Base-by-base conservation (phyloP, 2,888 invertebrate genomes). In the Encarsia formosa region DNA sequence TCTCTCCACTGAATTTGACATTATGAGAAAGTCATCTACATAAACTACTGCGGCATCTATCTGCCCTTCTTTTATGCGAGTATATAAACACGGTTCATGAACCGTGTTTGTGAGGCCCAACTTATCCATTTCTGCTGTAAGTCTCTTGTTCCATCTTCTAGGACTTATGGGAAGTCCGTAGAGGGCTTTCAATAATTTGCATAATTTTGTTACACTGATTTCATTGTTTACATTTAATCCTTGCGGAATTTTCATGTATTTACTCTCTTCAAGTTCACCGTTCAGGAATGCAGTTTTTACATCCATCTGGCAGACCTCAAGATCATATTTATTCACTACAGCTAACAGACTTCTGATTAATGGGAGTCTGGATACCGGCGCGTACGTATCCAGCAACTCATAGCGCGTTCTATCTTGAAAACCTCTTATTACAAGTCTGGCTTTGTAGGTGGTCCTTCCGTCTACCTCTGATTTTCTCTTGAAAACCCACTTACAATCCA, bases 221-320 rank as follows among this genome's bases (percentile, higher is more conserved):
- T 50, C 29, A 9, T 52, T 32, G 13, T 13, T 22, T 2, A 45
- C 19, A 1, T 57, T 48, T 15, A 52, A 1, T 3, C 58, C 60
- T 8, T 59, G 55, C 18, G 62, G 61, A 15, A 56, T 56, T 56
- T 57, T 49, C 56, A 58, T 59, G n/a, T 23, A 39, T 3, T 55
- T 15, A 24, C 54, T 54, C 24, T 55, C 44, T 9, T 39, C 26
- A 16, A 53, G 41, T 13, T 29, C 39, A 41, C 16, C 23, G 29
- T 54, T 40, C 9, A 40, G 38, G 41, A 63, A 64, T 13, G 62
- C 62, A 22, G 58, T 61, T 32, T 56, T 57, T 18, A 58, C 55
- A 31, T 56, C 49, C 40, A 40, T 40, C 11, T 24, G 24, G 13
- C 8, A 50, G 22, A 15, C n/a, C n/a, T n/a, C n/a, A n/a, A n/a